Evolutionary conservation across 2,888 invertebrate species (phyloP).

Genomic region (Amiota mariae): DNA sequence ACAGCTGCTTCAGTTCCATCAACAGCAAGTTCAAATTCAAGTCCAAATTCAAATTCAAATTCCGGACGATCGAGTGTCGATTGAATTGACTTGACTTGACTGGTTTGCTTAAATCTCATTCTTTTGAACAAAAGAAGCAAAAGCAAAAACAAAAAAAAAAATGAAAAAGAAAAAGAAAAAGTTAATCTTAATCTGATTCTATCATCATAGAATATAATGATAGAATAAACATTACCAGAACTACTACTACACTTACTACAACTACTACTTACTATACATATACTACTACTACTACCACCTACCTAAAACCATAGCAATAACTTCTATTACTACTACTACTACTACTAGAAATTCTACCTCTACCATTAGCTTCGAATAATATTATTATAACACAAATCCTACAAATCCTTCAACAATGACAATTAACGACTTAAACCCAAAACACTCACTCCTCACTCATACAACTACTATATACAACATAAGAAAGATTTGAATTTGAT

Average conservation of each 20-base stretch:
- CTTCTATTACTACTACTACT: background rate
- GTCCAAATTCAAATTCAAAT: slow-evolving; percentile 54
- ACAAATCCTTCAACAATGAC: slow-evolving; percentile 6
- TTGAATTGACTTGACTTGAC: slow-evolving; percentile 77
- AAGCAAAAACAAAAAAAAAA: slow-evolving; percentile 31
- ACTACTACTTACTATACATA: background rate
- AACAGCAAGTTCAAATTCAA: slow-evolving; percentile 37
- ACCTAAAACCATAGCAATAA: background rate
- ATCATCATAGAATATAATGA: slow-evolving; percentile 8
- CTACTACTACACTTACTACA: slow-evolving; percentile 9
- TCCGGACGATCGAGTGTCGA: slow-evolving; percentile 76
- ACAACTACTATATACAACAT: slow-evolving; percentile 24
- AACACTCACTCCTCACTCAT: background rate
- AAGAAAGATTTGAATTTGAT: slow-evolving; percentile 37
- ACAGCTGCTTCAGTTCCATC: slow-evolving; percentile 33
- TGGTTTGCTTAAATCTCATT: slow-evolving; percentile 77
- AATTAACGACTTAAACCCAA: background rate
- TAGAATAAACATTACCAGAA: slow-evolving; percentile 33
- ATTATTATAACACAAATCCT: slow-evolving; percentile 19
- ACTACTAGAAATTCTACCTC: background rate
- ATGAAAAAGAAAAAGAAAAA: slow-evolving; percentile 34
- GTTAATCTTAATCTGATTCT: background rate
- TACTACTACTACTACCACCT: too few species aligned
- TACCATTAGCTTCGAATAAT: slow-evolving; percentile 33
- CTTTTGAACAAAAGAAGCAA: background rate